Evolutionary conservation across 2,797 vertebrate species (phyloP).

Genomic region (Amazona finschi): DNA sequence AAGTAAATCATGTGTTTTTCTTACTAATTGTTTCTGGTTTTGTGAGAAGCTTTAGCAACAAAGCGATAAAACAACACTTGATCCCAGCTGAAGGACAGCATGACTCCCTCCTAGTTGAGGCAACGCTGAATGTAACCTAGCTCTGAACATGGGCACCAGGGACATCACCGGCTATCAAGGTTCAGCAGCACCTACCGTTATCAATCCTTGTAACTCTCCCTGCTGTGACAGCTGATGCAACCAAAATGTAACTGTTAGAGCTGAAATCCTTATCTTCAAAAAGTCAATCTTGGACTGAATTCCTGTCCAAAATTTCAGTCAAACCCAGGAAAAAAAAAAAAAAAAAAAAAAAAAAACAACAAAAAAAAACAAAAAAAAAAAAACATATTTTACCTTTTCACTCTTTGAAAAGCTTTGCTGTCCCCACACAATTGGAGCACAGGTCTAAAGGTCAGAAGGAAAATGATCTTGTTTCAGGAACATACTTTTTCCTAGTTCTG

Average conservation of each 20-base stretch:
- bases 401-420: neutral
- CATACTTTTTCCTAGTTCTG: neutral
- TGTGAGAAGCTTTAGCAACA: neutral
- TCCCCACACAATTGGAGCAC: neutral
- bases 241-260: neutral
- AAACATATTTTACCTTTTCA: neutral
- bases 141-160: neutral
- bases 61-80: neutral
- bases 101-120: neutral
- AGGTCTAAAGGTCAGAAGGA: neutral
- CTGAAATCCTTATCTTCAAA: neutral
- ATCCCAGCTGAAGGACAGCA: neutral
- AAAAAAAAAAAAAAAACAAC: neutral
- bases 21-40: neutral
- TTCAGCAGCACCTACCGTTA: neutral
- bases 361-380: neutral
- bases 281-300: neutral
- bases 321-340: neutral
- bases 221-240: neutral
- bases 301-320: neutral
- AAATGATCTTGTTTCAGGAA: neutral
- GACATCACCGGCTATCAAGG: rapidly evolving
- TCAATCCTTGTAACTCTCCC: neutral
- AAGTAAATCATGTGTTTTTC: neutral
- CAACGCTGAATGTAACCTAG: neutral